phyloP scores from a whole-genome alignment of 2,888 invertebrate genomes.

The Dolichomitus sp. region DNA sequence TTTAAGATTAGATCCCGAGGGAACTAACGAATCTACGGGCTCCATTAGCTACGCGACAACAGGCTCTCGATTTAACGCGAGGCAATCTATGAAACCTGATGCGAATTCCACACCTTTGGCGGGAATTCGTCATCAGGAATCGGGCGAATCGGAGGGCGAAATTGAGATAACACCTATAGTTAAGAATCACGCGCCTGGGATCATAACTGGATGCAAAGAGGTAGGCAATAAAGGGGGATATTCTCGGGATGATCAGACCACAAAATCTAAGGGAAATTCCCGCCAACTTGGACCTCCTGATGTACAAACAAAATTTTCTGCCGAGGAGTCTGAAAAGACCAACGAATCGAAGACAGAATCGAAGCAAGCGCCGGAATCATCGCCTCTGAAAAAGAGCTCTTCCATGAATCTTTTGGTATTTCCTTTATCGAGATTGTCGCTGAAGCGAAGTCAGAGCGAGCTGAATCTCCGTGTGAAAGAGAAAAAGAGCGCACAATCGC shows the following conservation, averaged over 20 bases:
- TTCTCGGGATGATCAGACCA: slow-evolving; percentile 8
- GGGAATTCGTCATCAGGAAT: slow-evolving; percentile 57
- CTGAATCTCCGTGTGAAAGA: slow-evolving; percentile 79
- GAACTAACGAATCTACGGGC: slow-evolving; percentile 80
- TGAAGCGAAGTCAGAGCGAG: slow-evolving; percentile 84
- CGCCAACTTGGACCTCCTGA: neutral
- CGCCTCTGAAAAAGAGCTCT: slow-evolving; percentile 80
- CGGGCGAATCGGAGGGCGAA: slow-evolving; percentile 79
- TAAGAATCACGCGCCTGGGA: slow-evolving; percentile 77
- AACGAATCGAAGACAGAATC: slow-evolving; percentile 36
- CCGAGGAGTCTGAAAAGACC: slow-evolving; percentile 57
- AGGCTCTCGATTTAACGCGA: slow-evolving; percentile 50
- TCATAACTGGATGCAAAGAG: slow-evolving; percentile 71
- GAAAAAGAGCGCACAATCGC: slow-evolving; percentile 65
- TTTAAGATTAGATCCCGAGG: slow-evolving; percentile 86
- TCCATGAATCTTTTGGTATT: slow-evolving; percentile 81
- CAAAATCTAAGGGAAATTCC: slow-evolving; percentile 36
- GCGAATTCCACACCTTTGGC: slow-evolving; percentile 82
- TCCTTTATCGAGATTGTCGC: slow-evolving; percentile 67
- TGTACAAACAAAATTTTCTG: slow-evolving; percentile 65
- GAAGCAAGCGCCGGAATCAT: slow-evolving; percentile 52
- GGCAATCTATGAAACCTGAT: slow-evolving; percentile 73
- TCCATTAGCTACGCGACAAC: slow-evolving; percentile 66
- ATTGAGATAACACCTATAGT: slow-evolving; percentile 83
- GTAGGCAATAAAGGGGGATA: neutral